phyloP scores from a whole-genome alignment of 1,140 invertebrate genomes.

The Zaprionus ornatus region DNA sequence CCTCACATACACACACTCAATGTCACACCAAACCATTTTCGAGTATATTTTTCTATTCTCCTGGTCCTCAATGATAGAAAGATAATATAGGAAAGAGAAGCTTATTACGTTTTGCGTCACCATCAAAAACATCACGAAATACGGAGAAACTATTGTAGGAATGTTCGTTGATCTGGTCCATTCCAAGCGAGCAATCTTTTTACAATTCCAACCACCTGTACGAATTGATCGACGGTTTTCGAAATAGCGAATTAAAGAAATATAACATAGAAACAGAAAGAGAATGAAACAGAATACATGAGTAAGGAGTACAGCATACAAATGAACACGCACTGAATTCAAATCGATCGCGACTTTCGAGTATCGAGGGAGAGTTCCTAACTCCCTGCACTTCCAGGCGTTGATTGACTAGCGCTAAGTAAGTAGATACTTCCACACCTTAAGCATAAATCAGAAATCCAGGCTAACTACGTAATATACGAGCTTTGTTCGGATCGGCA shows the following conservation, averaged over 20 bases:
- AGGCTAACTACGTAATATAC: constrained; percentile 25
- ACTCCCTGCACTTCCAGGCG: constrained; percentile 41
- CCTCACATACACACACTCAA: constrained; percentile 31
- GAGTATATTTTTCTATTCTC: constrained; percentile 11
- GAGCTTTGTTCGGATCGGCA: constrained; percentile 27
- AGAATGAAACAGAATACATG: not conserved
- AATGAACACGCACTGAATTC: constrained; percentile 70
- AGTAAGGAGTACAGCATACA: constrained; percentile 4
- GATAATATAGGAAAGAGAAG: not conserved
- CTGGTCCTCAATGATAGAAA: constrained; percentile 19
- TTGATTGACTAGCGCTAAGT: constrained; percentile 38
- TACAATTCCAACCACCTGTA: constrained; percentile 80
- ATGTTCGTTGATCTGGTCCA: constrained; percentile 72
- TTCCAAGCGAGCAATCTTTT: constrained; percentile 79
- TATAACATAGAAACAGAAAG: not conserved
- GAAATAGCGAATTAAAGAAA: constrained; percentile 17
- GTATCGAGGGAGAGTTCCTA: constrained; percentile 36
- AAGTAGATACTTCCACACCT: constrained; percentile 37
- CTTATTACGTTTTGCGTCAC: constrained; percentile 48
- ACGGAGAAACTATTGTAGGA: constrained; percentile 63
- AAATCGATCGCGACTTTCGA: constrained; percentile 74
- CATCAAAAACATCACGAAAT: constrained; percentile 41
- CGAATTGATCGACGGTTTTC: constrained; percentile 41
- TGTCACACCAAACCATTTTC: not conserved
- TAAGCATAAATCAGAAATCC: constrained; percentile 26